These are phyloP conservation scores for Argyresthia goedartella DNA, from an alignment of 2,888 invertebrate genomes.

Conservation along the genomic window DNA sequence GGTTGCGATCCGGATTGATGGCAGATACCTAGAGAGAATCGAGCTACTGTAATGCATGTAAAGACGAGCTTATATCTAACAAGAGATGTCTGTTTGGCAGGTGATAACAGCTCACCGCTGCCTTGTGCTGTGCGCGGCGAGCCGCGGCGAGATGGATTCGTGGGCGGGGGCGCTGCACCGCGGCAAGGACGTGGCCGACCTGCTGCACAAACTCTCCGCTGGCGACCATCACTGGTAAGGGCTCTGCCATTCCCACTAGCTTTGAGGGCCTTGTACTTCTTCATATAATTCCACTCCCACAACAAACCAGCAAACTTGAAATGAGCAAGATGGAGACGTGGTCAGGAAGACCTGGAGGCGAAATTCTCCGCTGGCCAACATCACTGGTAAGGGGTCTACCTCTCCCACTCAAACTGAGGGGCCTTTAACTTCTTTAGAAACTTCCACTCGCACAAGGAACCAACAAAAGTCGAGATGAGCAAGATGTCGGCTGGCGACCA, in stretches of 20 bases:
- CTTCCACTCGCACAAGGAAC: background rate
- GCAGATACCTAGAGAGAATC: too few species aligned
- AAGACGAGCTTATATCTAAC: too few species aligned
- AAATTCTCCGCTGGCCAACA: too few species aligned
- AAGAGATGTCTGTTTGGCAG: constrained; percentile 40
- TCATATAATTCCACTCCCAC: too few species aligned
- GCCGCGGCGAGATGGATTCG: constrained; percentile 90
- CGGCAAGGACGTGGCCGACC: constrained; percentile 64
- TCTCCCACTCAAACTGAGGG: too few species aligned
- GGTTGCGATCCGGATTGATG: too few species aligned
- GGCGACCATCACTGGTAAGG: constrained; percentile 61
- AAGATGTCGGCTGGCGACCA: background rate
- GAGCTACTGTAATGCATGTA: too few species aligned
- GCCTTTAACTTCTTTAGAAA: background rate
- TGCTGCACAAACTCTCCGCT: constrained; percentile 70
- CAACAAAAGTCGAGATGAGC: too few species aligned
- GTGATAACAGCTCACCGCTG: constrained; percentile 84
- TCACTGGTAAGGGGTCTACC: too few species aligned
- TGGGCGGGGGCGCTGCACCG: constrained; percentile 81
- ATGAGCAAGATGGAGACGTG: too few species aligned
- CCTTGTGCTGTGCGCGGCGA: constrained; percentile 83
- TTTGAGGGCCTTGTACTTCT: too few species aligned
- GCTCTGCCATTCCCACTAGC: background rate
- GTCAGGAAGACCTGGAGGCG: background rate
- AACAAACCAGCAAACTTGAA: too few species aligned